Percentiles rank a stretch among this genome's conserved stretches.
phyloP scores from a whole-genome alignment of 2,888 invertebrate species.

The Apodemia hepburni region DNA sequence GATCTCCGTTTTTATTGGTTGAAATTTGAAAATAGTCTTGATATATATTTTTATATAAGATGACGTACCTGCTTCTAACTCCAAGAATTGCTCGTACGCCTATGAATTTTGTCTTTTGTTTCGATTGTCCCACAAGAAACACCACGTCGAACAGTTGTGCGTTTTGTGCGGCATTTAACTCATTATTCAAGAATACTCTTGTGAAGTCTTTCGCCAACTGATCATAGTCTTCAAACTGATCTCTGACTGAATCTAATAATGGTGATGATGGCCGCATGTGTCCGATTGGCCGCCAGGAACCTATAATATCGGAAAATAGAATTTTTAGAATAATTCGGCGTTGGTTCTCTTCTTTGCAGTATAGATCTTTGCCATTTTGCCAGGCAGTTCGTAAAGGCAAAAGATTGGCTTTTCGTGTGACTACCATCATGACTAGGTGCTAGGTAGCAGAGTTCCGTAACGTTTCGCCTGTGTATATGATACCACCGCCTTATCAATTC shows the following conservation, averaged over 20 bases:
- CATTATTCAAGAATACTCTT: constrained; percentile 91
- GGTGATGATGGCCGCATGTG: constrained; percentile 97
- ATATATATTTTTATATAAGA: not conserved
- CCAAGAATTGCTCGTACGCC: constrained; percentile 95
- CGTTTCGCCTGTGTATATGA: too few relatives aligned
- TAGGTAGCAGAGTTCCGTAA: too few relatives aligned
- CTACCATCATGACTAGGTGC: too few relatives aligned
- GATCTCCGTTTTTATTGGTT: too few relatives aligned
- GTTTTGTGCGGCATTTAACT: constrained; percentile 88
- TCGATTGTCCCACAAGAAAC: constrained; percentile 94
- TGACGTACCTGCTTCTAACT: constrained; percentile 88
- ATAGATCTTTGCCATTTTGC: too few relatives aligned
- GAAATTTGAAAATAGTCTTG: not conserved
- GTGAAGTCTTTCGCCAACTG: constrained; percentile 96
- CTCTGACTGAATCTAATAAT: constrained; percentile 93
- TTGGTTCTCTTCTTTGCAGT: too few relatives aligned
- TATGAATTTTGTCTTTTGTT: constrained; percentile 94
- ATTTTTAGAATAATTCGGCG: too few relatives aligned
- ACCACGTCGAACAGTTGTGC: constrained; percentile 94
- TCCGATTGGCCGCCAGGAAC: constrained; percentile 96
- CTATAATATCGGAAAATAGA: constrained; percentile 41
- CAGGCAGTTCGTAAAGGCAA: too few relatives aligned
- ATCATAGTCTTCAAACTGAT: constrained; percentile 97
- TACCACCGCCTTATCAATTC: too few relatives aligned
- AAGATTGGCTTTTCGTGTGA: too few relatives aligned